These are phyloP conservation scores for Anneissia japonica DNA, from an alignment of 35 echinoderm and acorn worm species.

Conservation along the genomic window DNA sequence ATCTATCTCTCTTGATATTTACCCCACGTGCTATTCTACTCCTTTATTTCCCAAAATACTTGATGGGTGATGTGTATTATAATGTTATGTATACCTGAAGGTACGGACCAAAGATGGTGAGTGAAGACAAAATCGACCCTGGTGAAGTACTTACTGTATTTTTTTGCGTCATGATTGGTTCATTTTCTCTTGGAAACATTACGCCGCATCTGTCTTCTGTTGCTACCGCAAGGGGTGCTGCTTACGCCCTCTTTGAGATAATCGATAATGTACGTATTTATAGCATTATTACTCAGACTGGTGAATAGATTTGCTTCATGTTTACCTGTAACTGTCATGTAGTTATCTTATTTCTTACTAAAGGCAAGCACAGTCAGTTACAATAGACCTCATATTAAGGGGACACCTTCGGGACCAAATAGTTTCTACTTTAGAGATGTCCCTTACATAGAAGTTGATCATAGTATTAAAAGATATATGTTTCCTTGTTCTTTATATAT, in stretches of 20 bases:
- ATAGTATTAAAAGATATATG: no score
- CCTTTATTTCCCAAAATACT: not conserved
- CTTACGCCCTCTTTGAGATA: constrained; percentile 52
- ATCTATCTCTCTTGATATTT: not conserved
- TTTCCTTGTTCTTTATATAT: no score
- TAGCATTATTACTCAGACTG: no score
- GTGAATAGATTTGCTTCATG: no score
- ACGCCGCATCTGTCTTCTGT: constrained; percentile 62
- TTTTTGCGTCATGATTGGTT: constrained; percentile 96
- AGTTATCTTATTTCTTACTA: no score
- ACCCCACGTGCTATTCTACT: not conserved
- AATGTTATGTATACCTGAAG: constrained; percentile 8
- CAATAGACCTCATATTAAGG: no score
- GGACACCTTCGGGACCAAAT: no score
- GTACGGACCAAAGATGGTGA: constrained; percentile 80
- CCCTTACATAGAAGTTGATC: no score
- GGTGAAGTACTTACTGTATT: constrained; percentile 83
- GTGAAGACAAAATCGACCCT: constrained; percentile 40
- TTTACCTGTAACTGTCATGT: no score
- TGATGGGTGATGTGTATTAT: not conserved
- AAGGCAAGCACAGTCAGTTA: no score
- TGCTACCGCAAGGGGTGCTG: constrained; percentile 63
- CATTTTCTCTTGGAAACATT: constrained; percentile 78
- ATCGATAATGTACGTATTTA: constrained; percentile 82
- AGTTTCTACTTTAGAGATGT: no score